Conservation (phyloP, 2,797 vertebrate genomes). For the Aphelocoma californica region DNA sequence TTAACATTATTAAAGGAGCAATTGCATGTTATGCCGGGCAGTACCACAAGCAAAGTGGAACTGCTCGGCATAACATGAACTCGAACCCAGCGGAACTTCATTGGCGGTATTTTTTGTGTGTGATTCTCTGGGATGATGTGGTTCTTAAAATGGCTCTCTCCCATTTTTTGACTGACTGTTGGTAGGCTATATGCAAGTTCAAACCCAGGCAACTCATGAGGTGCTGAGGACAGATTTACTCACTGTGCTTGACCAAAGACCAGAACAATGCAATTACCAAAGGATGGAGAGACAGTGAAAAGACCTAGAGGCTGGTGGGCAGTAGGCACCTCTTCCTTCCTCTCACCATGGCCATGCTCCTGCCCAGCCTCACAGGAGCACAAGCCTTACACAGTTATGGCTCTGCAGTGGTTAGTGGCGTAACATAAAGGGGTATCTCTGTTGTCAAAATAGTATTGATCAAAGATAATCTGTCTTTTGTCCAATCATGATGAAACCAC, state of each 20-base stretch:
- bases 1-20: neutral
- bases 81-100: neutral
- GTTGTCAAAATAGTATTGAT: neutral
- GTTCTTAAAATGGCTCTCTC: neutral
- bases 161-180: neutral
- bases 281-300: neutral
- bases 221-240: neutral
- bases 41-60: neutral
- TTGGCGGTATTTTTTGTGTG: neutral
- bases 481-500: neutral
- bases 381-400: neutral
- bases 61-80: neutral
- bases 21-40: neutral
- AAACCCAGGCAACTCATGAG: neutral
- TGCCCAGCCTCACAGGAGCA: neutral
- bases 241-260: neutral
- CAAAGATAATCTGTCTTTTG: neutral
- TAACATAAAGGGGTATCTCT: neutral
- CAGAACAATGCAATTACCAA: neutral
- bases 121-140: neutral
- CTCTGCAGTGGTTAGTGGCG: neutral
- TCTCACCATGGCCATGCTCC: neutral
- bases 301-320: neutral
- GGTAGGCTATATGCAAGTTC: neutral
- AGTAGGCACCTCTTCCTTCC: neutral